Base-by-base conservation (phyloP, 2,113 vertebrate species). In the Zootoca vivipara region DNA sequence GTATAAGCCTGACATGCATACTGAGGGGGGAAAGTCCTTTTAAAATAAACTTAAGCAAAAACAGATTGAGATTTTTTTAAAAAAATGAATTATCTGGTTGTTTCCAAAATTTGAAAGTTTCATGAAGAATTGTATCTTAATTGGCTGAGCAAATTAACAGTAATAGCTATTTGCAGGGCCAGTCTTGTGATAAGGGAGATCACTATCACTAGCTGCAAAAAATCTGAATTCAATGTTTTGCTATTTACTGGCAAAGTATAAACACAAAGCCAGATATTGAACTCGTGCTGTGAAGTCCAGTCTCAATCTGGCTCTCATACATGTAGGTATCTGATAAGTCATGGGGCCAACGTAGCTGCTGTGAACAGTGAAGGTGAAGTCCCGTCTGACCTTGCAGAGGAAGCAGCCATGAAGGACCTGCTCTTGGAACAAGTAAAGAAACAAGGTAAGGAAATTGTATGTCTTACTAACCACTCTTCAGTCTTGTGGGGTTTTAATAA, bases 301-400 rank as follows among this genome's bases (percentile, higher is more conserved):
- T 18, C 16, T 70, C 56, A n/a, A 5, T 94, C 2, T 91, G 82
- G 52, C 0, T 93, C 87, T 95, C 67, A 0, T 85, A 90, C 88
- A 38, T 0, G 5, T 80, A 99, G 99, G 93, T 99, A 97, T 95
- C 97, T 99, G 90, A 91, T 99, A 86, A 95, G 96, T 92, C 94
- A 96, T 0, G 98, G 98, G 3, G 98, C 98, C 0, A 97, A 96
- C 12, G 97, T 99, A 82, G 96, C 97, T 80, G 96, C 97, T 7
- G 99, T 99, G 86, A 99, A 99, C 95, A 99, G 98, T 10, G 99
- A 99, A 56, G 98, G 99, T 0, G 98, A 99, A 52, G 98, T 98
- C 78, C 98, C 98, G 0, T 96, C 98, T 35, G 99, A 99, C 94
- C 98, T 99, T 16, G 98, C 98, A 0, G 97, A 99, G 93, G 98